Conservation (phyloP, 1,140 invertebrate genomes). For the Aphidius ervi region DNA sequence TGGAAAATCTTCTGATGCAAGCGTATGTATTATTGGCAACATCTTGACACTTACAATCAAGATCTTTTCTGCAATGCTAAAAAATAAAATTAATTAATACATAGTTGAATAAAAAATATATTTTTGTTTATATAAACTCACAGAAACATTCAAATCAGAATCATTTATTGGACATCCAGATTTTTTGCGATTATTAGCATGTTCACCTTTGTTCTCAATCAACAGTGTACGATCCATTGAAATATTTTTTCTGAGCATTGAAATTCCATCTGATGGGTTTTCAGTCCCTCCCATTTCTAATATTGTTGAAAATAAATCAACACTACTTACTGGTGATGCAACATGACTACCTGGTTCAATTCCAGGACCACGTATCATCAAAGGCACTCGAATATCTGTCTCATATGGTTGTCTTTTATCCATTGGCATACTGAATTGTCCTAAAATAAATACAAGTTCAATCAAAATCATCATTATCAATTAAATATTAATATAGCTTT, state of each 20-base stretch:
- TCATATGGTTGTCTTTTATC: slow-evolving; percentile 89
- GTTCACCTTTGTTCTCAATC: slow-evolving; percentile 78
- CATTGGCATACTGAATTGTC: slow-evolving; percentile 79
- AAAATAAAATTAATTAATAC: slow-evolving; percentile 22
- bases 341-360: slow-evolving; percentile 51
- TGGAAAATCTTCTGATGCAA: slow-evolving; percentile 64
- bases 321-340: slow-evolving; percentile 63
- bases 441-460: slow-evolving; percentile 42
- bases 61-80: slow-evolving; percentile 62
- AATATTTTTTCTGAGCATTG: slow-evolving; percentile 31
- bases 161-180: slow-evolving; percentile 55
- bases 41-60: slow-evolving; percentile 80
- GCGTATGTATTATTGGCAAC: slow-evolving; percentile 77
- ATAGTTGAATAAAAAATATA: slow-evolving; percentile 16
- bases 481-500: neutral
- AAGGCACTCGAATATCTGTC: slow-evolving; percentile 78
- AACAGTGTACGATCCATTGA: slow-evolving; percentile 57
- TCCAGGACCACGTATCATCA: slow-evolving; percentile 73
- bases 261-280: slow-evolving; percentile 48
- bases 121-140: slow-evolving; percentile 39
- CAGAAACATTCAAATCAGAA: slow-evolving; percentile 56
- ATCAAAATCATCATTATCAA: slow-evolving; percentile 1
- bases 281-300: slow-evolving; percentile 61
- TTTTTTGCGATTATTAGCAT: slow-evolving; percentile 50
- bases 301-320: slow-evolving; percentile 81